phyloP scores from a whole-genome alignment of 2,888 invertebrate genomes.

The Tetropium fuscum region DNA sequence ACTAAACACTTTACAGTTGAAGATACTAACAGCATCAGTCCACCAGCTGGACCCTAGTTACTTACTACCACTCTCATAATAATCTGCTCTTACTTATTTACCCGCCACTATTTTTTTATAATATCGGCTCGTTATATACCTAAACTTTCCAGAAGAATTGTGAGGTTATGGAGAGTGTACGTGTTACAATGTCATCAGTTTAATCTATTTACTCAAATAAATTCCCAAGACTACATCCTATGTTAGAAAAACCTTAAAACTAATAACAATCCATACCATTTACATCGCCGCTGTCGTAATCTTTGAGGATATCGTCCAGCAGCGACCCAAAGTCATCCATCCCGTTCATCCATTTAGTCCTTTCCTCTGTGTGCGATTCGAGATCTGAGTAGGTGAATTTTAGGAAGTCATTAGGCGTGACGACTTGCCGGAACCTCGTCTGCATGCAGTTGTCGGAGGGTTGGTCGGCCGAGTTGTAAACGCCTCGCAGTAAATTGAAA shows the following conservation, averaged over 20 bases:
- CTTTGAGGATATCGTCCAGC: slow-evolving; percentile 79
- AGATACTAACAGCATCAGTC: too few species aligned
- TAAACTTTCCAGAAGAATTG: too few species aligned
- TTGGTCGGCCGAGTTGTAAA: slow-evolving; percentile 68
- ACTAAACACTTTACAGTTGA: too few species aligned
- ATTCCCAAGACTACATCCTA: background rate
- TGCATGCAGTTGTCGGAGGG: slow-evolving; percentile 52
- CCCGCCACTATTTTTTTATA: too few species aligned
- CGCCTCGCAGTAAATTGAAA: slow-evolving; percentile 71
- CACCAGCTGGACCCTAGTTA: too few species aligned
- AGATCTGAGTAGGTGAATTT: slow-evolving; percentile 72
- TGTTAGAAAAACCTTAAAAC: slow-evolving; percentile 2
- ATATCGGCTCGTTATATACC: too few species aligned
- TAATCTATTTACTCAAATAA: too few species aligned
- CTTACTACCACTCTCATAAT: too few species aligned
- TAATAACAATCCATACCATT: slow-evolving; percentile 81
- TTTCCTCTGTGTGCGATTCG: slow-evolving; percentile 71
- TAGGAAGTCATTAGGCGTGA: slow-evolving; percentile 74
- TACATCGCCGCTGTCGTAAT: slow-evolving; percentile 71
- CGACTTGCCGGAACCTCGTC: slow-evolving; percentile 60
- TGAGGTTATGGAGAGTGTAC: too few species aligned
- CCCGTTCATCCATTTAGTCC: slow-evolving; percentile 75
- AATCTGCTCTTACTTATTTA: too few species aligned
- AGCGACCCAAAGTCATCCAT: slow-evolving; percentile 77
- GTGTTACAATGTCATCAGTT: too few species aligned